phyloP scores from a whole-genome alignment of 2,888 invertebrate species.

The Macrostomum cliftonense region DNA sequence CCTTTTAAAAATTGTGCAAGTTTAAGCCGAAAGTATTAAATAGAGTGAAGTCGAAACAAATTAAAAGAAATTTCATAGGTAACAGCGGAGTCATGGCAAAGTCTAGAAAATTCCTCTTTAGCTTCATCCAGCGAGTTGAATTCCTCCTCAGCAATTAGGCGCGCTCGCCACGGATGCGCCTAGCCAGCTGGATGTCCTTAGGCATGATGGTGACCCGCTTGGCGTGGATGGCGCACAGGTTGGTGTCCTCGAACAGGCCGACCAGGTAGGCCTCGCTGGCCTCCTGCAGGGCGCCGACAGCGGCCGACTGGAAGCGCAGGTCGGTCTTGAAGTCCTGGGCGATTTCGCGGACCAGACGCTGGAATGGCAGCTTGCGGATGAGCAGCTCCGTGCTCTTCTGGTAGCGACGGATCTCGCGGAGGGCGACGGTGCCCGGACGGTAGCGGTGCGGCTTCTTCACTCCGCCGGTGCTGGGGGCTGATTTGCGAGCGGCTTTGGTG shows the following conservation, averaged over 20 bases:
- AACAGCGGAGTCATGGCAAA: too few relatives aligned
- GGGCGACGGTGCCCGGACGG: constrained; percentile 81
- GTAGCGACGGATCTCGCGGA: constrained; percentile 86
- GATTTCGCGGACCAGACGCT: constrained; percentile 83
- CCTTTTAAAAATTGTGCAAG: too few relatives aligned
- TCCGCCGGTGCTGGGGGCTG: constrained; percentile 78
- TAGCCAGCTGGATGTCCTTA: constrained; percentile 83
- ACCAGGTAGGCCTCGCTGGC: constrained; percentile 61
- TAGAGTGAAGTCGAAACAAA: too few relatives aligned
- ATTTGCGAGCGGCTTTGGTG: constrained; percentile 82
- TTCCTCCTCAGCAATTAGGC: constrained; percentile 18
- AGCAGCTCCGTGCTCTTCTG: constrained; percentile 85
- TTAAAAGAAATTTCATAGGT: too few relatives aligned
- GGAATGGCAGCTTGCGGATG: constrained; percentile 84
- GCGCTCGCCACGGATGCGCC: constrained; percentile 85
- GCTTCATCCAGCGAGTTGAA: too few relatives aligned
- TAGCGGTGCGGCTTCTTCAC: constrained; percentile 92
- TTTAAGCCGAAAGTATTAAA: too few relatives aligned
- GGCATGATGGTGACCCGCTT: constrained; percentile 95
- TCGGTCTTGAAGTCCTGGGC: constrained; percentile 93
- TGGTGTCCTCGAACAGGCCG: constrained; percentile 88
- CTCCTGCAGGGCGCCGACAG: constrained; percentile 65
- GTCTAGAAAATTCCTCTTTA: too few relatives aligned
- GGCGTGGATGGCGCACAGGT: constrained; percentile 88
- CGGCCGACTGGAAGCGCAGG: constrained; percentile 80